These are phyloP conservation scores for Drosophila grimshawi DNA, from an alignment of 1,140 invertebrate genomes.

Conservation along the genomic window DNA sequence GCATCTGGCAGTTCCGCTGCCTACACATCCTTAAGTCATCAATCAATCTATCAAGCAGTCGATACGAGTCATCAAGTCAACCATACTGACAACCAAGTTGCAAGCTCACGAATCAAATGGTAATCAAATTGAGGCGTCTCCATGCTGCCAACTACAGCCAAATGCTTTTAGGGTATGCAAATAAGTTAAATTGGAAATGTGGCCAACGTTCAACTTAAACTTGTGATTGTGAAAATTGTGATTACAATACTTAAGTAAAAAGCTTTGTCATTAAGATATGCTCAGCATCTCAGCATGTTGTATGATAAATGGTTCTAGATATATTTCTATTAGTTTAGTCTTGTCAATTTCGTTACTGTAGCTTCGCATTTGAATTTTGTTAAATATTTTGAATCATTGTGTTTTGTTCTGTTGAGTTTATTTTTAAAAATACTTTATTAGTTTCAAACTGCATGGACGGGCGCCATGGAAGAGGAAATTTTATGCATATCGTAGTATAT, in stretches of 20 bases:
- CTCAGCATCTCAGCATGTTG: background rate
- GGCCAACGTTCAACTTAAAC: constrained; percentile 4
- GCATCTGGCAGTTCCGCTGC: background rate
- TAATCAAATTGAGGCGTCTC: constrained; percentile 58
- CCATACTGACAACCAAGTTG: constrained; percentile 62
- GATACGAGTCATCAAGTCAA: constrained; percentile 74
- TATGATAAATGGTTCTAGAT: background rate
- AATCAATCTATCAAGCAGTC: constrained; percentile 53
- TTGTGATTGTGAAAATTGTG: constrained; percentile 23
- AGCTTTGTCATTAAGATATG: constrained; percentile 4
- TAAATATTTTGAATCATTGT: too few species aligned
- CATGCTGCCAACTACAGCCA: constrained; percentile 13
- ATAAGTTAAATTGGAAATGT: constrained; percentile 37
- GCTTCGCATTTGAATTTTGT: too few species aligned
- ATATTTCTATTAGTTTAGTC: background rate
- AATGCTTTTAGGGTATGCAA: constrained; percentile 61
- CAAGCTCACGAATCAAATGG: constrained; percentile 75
- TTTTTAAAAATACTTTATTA: too few species aligned
- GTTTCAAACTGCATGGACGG: too few species aligned
- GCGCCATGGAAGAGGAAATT: too few species aligned
- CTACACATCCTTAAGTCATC: constrained; percentile 42
- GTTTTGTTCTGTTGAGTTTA: too few species aligned
- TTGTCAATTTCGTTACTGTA: too few species aligned
- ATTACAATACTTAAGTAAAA: background rate
- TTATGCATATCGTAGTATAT: too few species aligned